Evolutionary conservation across 2,113 vertebrate genomes (phyloP), one percentile per base, ranked within the genome.

Genomic region (Oncorhynchus tshawytscha): DNA sequence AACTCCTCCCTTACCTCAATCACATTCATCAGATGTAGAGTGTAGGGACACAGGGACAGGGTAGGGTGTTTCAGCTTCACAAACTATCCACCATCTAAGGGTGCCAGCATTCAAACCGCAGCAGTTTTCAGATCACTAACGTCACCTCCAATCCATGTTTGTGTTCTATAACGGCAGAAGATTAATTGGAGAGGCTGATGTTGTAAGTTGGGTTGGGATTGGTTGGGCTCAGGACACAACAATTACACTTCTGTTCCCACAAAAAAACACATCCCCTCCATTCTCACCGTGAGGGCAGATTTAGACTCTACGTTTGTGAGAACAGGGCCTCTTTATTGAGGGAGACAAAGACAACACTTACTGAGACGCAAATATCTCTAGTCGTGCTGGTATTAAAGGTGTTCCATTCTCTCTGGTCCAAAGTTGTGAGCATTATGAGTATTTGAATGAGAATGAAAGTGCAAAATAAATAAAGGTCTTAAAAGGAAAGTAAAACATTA

Each of bases 101-200:
- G 31, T 39, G 66, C 31, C 27, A 39, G 66, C 25, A 20, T 39
- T 68, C 18, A 39, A 68, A 68, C 29, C 16, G n/a, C 80, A 83
- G 68, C 84, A 84, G 82, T 73, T 70, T 72, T 59, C 59, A 80
- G 62, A 73, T 77, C 71, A 75, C 51, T 15, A 49, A 31, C 71
- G 59, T 79, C 49, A 64, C 49, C 11, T 73, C 78, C 81, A 73
- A 51, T 84, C 5, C 70, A 72, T 67, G 71, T 70, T 76, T 81
- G 51, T 67, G 13, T 66, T 78, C 69, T 78, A 65, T 39, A 75
- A 70, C 73, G 67, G 34, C 67, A 60, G 67, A 34, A 1, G 22
- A 60, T 9, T 54, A 51, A 27, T 73, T 72, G 64, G 73, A 39
- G 49, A 27, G n/a, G 68, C 76, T 71, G 45, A 77, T 83, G 71